Evolutionary conservation across 1,140 invertebrate species (phyloP).

Genomic region (Amyelois transitella): DNA sequence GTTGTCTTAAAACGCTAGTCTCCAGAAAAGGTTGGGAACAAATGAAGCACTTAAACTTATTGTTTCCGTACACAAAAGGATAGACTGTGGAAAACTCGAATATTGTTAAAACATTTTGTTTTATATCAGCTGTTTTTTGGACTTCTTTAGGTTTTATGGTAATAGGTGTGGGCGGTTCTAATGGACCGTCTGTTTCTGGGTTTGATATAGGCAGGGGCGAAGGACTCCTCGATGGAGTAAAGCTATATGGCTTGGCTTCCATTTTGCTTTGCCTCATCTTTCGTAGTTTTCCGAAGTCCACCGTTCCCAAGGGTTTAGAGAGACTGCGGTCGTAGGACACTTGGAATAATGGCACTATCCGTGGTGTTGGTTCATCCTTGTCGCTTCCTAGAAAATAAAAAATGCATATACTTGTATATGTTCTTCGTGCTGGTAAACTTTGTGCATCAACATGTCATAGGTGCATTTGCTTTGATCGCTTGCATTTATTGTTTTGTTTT

Average conservation of each 20-base stretch:
- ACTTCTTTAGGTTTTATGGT: neutral
- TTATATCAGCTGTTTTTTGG: slow-evolving; percentile 35
- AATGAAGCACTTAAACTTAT: slow-evolving; percentile 64
- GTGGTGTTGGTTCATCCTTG: slow-evolving; percentile 68
- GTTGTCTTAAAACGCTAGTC: slow-evolving; percentile 34
- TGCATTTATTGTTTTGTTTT: too few species aligned
- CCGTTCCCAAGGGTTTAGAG: slow-evolving; percentile 56
- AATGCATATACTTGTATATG: slow-evolving; percentile 26
- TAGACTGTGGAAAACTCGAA: slow-evolving; percentile 60
- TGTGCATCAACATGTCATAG: neutral
- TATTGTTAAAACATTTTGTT: slow-evolving; percentile 51
- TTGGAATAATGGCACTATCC: slow-evolving; percentile 61
- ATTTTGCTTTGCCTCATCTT: neutral
- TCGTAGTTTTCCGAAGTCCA: slow-evolving; percentile 42
- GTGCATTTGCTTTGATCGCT: too few species aligned
- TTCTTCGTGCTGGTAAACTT: slow-evolving; percentile 1
- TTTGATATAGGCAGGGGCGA: slow-evolving; percentile 27
- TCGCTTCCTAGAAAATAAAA: slow-evolving; percentile 61
- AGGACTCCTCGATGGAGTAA: slow-evolving; percentile 38
- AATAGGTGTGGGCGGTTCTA: slow-evolving; percentile 1
- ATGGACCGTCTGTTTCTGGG: neutral
- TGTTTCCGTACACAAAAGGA: slow-evolving; percentile 59
- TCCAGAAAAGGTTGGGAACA: slow-evolving; percentile 55
- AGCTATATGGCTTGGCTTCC: neutral
- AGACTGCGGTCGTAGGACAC: slow-evolving; percentile 58